These are phyloP conservation scores for Tetranychus piercei DNA, from an alignment of 2,888 invertebrate genomes.

Conservation along the genomic window DNA sequence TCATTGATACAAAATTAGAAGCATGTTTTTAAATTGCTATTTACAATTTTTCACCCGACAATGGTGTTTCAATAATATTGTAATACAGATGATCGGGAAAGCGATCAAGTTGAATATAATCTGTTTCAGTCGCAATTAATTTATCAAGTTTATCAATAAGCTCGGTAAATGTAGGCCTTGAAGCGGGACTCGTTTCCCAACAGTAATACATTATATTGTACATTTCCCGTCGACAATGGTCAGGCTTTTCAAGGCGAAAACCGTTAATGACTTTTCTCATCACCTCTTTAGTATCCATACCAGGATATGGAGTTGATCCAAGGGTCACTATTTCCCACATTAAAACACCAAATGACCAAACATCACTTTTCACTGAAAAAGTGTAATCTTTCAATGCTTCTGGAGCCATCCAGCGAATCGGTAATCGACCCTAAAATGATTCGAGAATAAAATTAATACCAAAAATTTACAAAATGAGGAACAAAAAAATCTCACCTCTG, in stretches of 20 bases:
- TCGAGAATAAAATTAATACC: not conserved
- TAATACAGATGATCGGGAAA: slow-evolving; percentile 77
- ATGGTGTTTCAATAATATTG: slow-evolving; percentile 29
- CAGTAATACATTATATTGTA: slow-evolving; percentile 91
- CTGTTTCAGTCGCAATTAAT: slow-evolving; percentile 67
- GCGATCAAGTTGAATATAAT: slow-evolving; percentile 74
- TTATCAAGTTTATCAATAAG: slow-evolving; percentile 60
- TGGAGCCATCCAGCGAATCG: slow-evolving; percentile 84
- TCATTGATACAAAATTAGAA: too few species aligned
- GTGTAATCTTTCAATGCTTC: slow-evolving; percentile 84
- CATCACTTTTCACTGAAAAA: slow-evolving; percentile 79
- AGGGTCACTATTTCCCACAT: slow-evolving; percentile 91
- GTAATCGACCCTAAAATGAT: slow-evolving; percentile 39
- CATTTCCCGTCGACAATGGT: slow-evolving; percentile 66
- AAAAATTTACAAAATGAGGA: slow-evolving; percentile 16
- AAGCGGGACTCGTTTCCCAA: slow-evolving; percentile 69
- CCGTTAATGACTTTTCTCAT: slow-evolving; percentile 73
- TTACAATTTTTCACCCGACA: slow-evolving; percentile 27
- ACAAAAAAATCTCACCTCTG: slow-evolving; percentile 28
- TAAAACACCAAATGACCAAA: slow-evolving; percentile 80
- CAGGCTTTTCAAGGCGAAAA: slow-evolving; percentile 72
- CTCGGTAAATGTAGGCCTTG: slow-evolving; percentile 64
- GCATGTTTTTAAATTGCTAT: not conserved
- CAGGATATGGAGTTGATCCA: slow-evolving; percentile 81
- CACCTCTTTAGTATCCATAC: slow-evolving; percentile 71